Percentiles rank a stretch among this genome's conserved stretches.
These are phyloP conservation scores for Electrophaes corylata DNA, from an alignment of 2,888 invertebrate species.

Conservation along the genomic window DNA sequence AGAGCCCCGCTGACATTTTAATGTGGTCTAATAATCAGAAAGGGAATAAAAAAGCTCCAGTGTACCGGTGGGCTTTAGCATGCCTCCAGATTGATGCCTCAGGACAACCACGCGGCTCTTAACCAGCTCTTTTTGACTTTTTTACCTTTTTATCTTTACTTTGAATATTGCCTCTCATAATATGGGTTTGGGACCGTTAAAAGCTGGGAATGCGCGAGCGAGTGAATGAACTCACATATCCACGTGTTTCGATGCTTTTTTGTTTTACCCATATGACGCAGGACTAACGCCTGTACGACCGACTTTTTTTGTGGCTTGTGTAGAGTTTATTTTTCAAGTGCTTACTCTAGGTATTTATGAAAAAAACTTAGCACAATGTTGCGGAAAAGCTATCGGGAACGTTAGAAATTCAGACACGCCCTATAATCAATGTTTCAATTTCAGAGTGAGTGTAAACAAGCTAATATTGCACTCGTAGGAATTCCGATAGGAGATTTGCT, in stretches of 20 bases:
- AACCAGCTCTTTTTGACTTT: constrained; percentile 62
- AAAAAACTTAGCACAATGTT: no score
- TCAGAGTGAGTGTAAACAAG: no score
- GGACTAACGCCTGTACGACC: not conserved
- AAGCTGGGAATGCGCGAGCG: constrained; percentile 56
- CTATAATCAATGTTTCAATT: no score
- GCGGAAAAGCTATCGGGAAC: no score
- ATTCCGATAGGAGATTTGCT: no score
- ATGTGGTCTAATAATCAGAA: constrained; percentile 81
- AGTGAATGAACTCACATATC: constrained; percentile 67
- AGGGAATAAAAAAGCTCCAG: constrained; percentile 67
- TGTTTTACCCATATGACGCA: constrained; percentile 12
- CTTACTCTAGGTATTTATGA: not conserved
- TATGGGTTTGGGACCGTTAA: constrained; percentile 72
- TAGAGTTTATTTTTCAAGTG: not conserved
- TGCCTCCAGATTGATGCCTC: constrained; percentile 74
- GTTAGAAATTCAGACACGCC: no score
- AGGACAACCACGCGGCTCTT: constrained; percentile 55
- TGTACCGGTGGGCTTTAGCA: constrained; percentile 80
- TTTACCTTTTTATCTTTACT: constrained; percentile 72
- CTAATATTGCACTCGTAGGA: no score
- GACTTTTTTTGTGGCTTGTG: not conserved
- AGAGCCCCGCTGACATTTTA: constrained; percentile 70
- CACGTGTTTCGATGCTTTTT: constrained; percentile 54
- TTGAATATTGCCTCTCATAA: constrained; percentile 77